phyloP scores from a whole-genome alignment of 2,888 invertebrate genomes.

The Drosophila gaucha region DNA sequence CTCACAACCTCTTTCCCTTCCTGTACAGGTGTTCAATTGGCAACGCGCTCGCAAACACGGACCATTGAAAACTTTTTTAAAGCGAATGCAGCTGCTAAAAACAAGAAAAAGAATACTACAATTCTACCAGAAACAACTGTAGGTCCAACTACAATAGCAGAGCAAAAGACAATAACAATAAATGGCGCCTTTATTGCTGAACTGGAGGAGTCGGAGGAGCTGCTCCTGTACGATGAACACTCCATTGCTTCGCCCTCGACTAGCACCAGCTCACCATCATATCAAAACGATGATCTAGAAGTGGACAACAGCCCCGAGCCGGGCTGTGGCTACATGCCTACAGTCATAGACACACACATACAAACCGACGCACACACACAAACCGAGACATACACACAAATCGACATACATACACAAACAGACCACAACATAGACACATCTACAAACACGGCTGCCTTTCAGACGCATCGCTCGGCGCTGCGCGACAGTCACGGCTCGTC shows the following conservation, averaged over 20 bases:
- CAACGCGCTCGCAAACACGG: constrained; percentile 82
- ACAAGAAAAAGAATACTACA: constrained; percentile 39
- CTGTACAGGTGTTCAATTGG: constrained; percentile 75
- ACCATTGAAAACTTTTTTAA: constrained; percentile 83
- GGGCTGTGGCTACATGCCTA: constrained; percentile 27
- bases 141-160: constrained; percentile 10
- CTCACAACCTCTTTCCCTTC: constrained; percentile 1
- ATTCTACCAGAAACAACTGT: constrained; percentile 26
- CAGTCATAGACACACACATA: constrained; percentile 6
- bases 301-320: constrained; percentile 24
- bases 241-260: constrained; percentile 51
- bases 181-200: constrained; percentile 37
- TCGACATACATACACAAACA: constrained; percentile 14
- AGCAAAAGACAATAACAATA: constrained; percentile 64
- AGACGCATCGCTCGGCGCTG: constrained; percentile 67
- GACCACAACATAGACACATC: constrained; percentile 18
- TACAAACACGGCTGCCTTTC: constrained; percentile 40
- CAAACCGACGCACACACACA: constrained; percentile 12
- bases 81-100: constrained; percentile 72
- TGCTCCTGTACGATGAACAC: constrained; percentile 49
- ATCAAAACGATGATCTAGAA: constrained; percentile 53
- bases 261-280: constrained; percentile 51
- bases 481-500: constrained; percentile 79
- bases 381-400: constrained; percentile 8
- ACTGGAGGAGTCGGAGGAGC: constrained; percentile 57